phyloP scores from a whole-genome alignment of 23 tunicate genomes.

The Styela plicata region DNA sequence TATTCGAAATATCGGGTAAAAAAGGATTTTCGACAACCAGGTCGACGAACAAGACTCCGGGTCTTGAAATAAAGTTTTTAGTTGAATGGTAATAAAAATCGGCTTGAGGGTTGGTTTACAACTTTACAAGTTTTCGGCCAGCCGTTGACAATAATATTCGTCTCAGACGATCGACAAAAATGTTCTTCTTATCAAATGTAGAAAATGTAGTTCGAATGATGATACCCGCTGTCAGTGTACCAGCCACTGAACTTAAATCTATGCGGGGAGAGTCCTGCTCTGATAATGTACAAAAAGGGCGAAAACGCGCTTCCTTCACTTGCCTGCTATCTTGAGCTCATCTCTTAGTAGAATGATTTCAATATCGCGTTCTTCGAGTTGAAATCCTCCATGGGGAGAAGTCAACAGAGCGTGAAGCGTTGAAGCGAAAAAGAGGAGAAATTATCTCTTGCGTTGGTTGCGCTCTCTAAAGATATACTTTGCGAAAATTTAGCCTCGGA shows the following conservation, averaged over 20 bases:
- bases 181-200: slow-evolving; percentile 6
- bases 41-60: slow-evolving; percentile 36
- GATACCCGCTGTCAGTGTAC: slow-evolving; percentile 68
- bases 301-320: slow-evolving; percentile 44
- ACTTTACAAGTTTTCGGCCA: slow-evolving; percentile 22
- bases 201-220: slow-evolving; percentile 10
- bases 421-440: background rate
- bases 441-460: background rate
- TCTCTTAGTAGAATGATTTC: slow-evolving; percentile 50
- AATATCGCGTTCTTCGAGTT: slow-evolving; percentile 14
- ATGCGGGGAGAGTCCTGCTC: slow-evolving; percentile 97
- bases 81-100: slow-evolving; percentile 12
- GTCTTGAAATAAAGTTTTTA: slow-evolving; percentile 22
- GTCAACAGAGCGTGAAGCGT: background rate
- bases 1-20: slow-evolving; percentile 26
- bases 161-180: slow-evolving; percentile 27
- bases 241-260: slow-evolving; percentile 83
- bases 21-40: slow-evolving; percentile 40
- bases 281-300: slow-evolving; percentile 43
- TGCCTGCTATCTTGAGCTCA: slow-evolving; percentile 62
- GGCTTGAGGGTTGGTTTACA: slow-evolving; percentile 23
- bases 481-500: too few relatives aligned
- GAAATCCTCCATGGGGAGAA: slow-evolving; percentile 34
- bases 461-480: too few relatives aligned
- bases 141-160: slow-evolving; percentile 29